A percentile compares a stretch with the other conserved stretches of the same genome.
Evolutionary conservation across 2,113 vertebrate species (phyloP).

Genomic region (Desmodus rotundus): DNA sequence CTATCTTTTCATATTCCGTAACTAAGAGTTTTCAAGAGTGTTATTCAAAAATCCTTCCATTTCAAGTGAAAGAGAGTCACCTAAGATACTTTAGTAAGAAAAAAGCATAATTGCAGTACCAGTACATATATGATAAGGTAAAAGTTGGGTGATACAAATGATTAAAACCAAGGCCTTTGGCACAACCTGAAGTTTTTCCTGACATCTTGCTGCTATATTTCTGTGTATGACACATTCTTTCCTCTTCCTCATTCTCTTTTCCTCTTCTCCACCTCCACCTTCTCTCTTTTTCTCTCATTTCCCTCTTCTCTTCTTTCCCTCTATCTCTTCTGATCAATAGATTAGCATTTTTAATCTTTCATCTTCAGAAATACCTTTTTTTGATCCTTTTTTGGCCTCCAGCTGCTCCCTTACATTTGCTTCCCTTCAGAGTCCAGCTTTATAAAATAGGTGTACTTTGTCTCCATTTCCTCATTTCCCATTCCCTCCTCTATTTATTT

Average conservation of each 20-base stretch:
- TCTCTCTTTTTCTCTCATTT: background rate
- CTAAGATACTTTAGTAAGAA: background rate
- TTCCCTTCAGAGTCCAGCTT: background rate
- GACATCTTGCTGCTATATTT: background rate
- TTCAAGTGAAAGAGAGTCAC: background rate
- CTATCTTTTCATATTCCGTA: background rate
- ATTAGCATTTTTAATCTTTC: background rate
- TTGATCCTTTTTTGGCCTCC: background rate
- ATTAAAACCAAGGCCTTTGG: background rate
- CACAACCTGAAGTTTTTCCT: background rate
- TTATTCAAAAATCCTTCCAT: background rate
- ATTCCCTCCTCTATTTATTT: background rate
- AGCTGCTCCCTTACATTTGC: background rate
- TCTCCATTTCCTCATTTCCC: background rate
- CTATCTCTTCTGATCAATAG: background rate
- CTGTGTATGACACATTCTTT: background rate
- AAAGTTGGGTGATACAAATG: background rate
- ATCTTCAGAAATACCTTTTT: background rate
- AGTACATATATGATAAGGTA: background rate
- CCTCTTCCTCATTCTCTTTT: background rate
- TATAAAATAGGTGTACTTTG: background rate
- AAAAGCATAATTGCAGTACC: background rate
- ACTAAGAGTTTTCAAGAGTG: background rate
- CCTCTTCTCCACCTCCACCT: background rate
- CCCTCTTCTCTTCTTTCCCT: too few species aligned